Conservation (phyloP, 2,888 invertebrate genomes). For the Chirona hameri region DNA sequence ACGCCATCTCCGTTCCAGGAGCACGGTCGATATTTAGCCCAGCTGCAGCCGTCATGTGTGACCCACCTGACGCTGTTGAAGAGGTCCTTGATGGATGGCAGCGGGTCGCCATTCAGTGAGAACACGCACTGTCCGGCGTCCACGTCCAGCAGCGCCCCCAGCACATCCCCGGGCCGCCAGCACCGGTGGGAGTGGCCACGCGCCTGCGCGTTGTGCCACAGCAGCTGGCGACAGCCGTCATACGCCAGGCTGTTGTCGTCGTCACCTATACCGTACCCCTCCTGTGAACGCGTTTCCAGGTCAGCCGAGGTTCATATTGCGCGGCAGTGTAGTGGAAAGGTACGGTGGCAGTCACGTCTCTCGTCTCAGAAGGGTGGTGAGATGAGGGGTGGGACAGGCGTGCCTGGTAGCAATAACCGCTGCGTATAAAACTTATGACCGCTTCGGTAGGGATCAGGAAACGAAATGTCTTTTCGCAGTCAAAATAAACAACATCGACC, state of each 20-base stretch:
- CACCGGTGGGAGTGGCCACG: constrained; percentile 54
- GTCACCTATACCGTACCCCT: constrained; percentile 93
- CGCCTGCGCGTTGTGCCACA: constrained; percentile 83
- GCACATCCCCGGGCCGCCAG: constrained; percentile 79
- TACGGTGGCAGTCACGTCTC: too few species aligned
- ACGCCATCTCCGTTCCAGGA: too few species aligned
- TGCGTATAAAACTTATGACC: too few species aligned
- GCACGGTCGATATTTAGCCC: too few species aligned
- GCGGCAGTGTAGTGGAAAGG: too few species aligned
- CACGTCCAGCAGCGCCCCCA: constrained; percentile 81
- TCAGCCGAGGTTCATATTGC: constrained; percentile 34
- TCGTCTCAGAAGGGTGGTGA: background rate
- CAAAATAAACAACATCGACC: too few species aligned
- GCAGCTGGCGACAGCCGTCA: constrained; percentile 73
- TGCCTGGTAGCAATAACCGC: background rate
- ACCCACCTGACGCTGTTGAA: constrained; percentile 70
- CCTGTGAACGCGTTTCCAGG: constrained; percentile 57
- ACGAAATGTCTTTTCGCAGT: too few species aligned
- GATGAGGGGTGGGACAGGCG: background rate
- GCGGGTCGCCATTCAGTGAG: constrained; percentile 71
- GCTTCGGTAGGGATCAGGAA: too few species aligned
- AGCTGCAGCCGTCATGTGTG: too few species aligned
- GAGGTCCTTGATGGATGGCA: constrained; percentile 67
- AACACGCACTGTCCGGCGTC: constrained; percentile 69
- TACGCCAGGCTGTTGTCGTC: constrained; percentile 84